Evolutionary conservation across 2,113 vertebrate genomes (phyloP), one percentile per base, ranked within the genome.

Genomic region (Cinclus mexicanus): DNA sequence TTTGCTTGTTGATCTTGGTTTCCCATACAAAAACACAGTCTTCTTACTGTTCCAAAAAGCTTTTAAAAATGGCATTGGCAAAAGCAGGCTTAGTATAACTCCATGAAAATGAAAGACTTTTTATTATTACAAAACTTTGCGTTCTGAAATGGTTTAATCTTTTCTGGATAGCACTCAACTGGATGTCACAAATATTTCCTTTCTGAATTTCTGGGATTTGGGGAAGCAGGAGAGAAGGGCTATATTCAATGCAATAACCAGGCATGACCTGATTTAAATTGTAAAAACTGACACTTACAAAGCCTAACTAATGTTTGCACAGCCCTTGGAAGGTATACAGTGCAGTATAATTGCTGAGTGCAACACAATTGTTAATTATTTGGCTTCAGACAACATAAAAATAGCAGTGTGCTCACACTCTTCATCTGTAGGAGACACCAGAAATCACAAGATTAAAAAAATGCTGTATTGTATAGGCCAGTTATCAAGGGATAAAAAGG

Each of bases 361-460:
- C 23, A 69, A 77, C 39, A 14, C 42, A 85, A 52, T 83, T 65
- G 28, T 93, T 93, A 85, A 72, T 90, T 90, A 91, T 90, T 91
- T 91, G 87, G 28, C 57, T 94, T 92, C 46, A 65, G 49, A 50
- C 59, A 77, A 52, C 24, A 55, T 53, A 61, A 93, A 91, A 85
- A 12, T 72, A 94, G 55, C 53, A 42, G 33, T 55, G 61, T 85
- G 11, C 61, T 95, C 69, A 64, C 83, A 56, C 37, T 84, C 23
- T 76, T 91, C 78, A 39, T 87, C 67, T 87, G 61, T 64, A 69
- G 63, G 49, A 87, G 53, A 87, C 65, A 84, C 42, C 17, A 72
- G 57, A 84, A 84, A 72, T 89, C 53, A 72, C 65, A 87, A 57
- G 46, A 86, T 74, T 89, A 6, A 52, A 74, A 70, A 81, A 71